Base-by-base conservation (phyloP, 1,140 invertebrate genomes). In the Carposina sasakii region DNA sequence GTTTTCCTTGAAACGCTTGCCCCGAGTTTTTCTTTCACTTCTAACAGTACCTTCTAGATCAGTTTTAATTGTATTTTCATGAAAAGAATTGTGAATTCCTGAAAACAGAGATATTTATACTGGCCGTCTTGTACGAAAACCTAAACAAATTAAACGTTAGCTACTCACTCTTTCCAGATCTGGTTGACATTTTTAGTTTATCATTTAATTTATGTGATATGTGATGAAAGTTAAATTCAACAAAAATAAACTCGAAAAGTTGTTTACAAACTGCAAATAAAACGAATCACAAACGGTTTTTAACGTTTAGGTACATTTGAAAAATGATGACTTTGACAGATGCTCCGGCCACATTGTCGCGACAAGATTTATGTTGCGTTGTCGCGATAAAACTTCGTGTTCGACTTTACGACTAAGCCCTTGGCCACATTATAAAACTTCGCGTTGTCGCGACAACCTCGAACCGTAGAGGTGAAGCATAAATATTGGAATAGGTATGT, bases 141-240 rank as follows among this genome's bases (percentile, higher is more conserved):
- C 19, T 16, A 3, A 13, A 36, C 8, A 9, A 36, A 16, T 15
- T 2, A 36, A 16, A 16, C 2, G 16, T 36, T 16, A 16, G 15
- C 10, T 55, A 70, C 77, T 75, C 67, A 81, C 77, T 60, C 67
- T 75, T 81, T 36, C 75, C 73, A 22, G 75, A 81, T 58, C 77
- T 70, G 4, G 75, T 81, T 41, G 71, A 69, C 77, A 81, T 81
- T 41, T 57, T 71, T 48, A 49, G 49, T 52, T 47, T 52, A 60
- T 48, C 52, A 44, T 50, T 53, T 52, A 48, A 39, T 45, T 57
- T 57, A n/a, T n/a, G n/a, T n/a, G n/a, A n/a, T n/a, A n/a, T n/a
- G n/a, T n/a, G n/a, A n/a, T n/a, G n/a, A n/a, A n/a, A n/a, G n/a
- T n/a, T n/a, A n/a, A n/a, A n/a, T n/a, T n/a, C n/a, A n/a, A n/a